Evolutionary conservation across 1,140 invertebrate genomes (phyloP), one percentile per base, ranked within the genome.

Genomic region (Batillaria attramentaria): DNA sequence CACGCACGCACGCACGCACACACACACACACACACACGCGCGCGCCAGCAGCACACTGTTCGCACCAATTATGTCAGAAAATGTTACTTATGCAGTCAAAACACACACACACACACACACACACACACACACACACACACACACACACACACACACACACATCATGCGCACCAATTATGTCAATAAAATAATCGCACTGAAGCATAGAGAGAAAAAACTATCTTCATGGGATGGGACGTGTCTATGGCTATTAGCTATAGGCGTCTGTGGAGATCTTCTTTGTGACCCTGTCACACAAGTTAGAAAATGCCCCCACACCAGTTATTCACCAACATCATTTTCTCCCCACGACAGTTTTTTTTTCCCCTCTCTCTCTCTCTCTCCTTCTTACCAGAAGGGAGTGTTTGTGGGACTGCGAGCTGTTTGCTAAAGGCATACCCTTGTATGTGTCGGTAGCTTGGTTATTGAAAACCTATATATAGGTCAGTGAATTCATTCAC

Each of bases 1-100:
- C 3, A 46, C 24, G 24, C 43, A 74, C 50, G 31, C 50, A 74
- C 50, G n/a, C 50, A 74, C 72, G 35, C 42, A 74, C 72, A 74
- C 72, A 57, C 72, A 50, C 33, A 60, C 72, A 74, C 72, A 60
- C 72, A 74, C 28, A 28, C 43, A n/a, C 5, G 10, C 31, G 28
- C 37, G 13, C 20, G 31, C 39, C 35, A 72, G 35, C 35, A 43
- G 1, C 18, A 20, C 46, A 3, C 24, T n/a, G 16, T 13, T 13
- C 28, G 24, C 31, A 74, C 10, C 24, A 35, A 18, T 24, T 24
- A 57, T 50, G 3, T 35, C 8, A 46, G 16, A 60, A 33, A 28
- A 54, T 24, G 33, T 50, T 13, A 50, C 46, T 10, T 50, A 24
- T 13, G 24, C 46, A 50, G 10, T 24, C 24, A 24, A 50, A 50